Evolutionary conservation across 2,888 invertebrate species (phyloP), one percentile per base, ranked within the genome.

Genomic region (Drosophila recens): DNA sequence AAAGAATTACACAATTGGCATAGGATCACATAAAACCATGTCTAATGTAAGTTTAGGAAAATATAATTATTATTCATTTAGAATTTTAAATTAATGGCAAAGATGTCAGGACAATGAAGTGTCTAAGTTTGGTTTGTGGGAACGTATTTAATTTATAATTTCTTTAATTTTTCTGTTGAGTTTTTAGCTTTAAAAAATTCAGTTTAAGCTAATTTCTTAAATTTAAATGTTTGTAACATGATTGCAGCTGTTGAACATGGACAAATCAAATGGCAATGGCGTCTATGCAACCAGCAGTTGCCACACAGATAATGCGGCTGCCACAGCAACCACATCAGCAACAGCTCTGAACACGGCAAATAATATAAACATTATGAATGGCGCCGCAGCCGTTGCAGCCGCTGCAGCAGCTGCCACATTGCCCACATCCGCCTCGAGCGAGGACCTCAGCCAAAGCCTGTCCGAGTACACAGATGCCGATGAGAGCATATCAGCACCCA

Each of bases 401-500:
- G 69, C 86, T 30, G 80, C 87, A 33, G 72, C 87, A 33, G 82
- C 75, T 40, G 77, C 81, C 62, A 80, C 85, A 43, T 72, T 92
- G 72, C 90, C 91, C 36, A 87, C 92, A 73, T 92, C 92, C 75
- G 85, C 91, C 59, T 93, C 92, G 23, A 95, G 94, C 77, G 96
- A 95, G 91, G 95, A 96, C 90, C 93, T 95, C 76, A 95, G 94
- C 78, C 92, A 92, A 76, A 93, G 93, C 75, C 87, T 92, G 34
- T 94, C 94, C 74, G 96, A 96, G 87, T 95, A 95, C 85, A 95
- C 95, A 20, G 95, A 95, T 87, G 95, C 95, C 56, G 95, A 95
- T 91, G 96, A 96, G 89, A 94, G 95, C 82, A 94, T 95, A 87
- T 96, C 96, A 72, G 96, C 96, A 40, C 96, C 96, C 52, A 96